A percentile compares a stretch with the other conserved stretches of the same genome.
phyloP scores from a whole-genome alignment of 1,140 invertebrate species.

The Diplogasteroides magnus region DNA sequence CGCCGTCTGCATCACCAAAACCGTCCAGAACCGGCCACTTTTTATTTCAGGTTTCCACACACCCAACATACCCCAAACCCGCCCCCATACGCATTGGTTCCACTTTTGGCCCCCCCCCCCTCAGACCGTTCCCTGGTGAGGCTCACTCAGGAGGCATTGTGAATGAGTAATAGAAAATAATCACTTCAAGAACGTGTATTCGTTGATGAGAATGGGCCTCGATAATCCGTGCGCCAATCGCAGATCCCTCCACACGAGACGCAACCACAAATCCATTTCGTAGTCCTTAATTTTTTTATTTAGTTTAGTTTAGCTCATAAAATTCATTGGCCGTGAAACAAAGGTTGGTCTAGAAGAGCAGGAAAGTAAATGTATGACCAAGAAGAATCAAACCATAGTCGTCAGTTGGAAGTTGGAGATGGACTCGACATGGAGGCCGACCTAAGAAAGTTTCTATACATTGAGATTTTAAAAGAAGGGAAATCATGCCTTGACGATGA shows the following conservation, averaged over 20 bases:
- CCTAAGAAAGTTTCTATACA: no score
- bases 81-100: no score
- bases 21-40: no score
- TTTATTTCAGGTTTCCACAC: no score
- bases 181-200: slow-evolving; percentile 48
- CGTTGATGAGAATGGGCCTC: slow-evolving; percentile 49
- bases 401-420: slow-evolving; percentile 52
- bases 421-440: slow-evolving; percentile 52
- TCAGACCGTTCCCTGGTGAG: slow-evolving; percentile 1
- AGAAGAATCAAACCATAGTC: slow-evolving; percentile 42
- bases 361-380: no score
- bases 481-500: slow-evolving; percentile 45
- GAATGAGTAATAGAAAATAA: neutral
- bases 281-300: no score
- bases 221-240: slow-evolving; percentile 47
- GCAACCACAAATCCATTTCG: slow-evolving; percentile 51
- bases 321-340: neutral
- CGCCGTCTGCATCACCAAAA: no score
- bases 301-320: no score
- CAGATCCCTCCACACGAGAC: slow-evolving; percentile 53
- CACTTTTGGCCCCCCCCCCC: no score
- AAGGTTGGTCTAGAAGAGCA: neutral
- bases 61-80: no score
- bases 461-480: no score
- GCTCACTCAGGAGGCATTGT: neutral